phyloP scores from a whole-genome alignment of 2,888 invertebrate species.

The Hypsopygia costalis region DNA sequence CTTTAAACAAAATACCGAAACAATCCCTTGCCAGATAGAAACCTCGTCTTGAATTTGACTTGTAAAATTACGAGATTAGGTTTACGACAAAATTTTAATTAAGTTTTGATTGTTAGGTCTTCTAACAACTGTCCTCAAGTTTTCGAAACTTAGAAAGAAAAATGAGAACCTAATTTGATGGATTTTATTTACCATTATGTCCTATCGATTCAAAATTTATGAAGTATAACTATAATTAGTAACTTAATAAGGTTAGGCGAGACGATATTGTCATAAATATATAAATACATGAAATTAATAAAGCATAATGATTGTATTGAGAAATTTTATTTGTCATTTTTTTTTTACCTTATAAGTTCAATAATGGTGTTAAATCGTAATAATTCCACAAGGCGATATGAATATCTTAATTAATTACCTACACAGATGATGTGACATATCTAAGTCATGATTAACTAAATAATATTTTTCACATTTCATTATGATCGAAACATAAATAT shows the following conservation, averaged over 20 bases:
- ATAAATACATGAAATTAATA: conserved; percentile 82
- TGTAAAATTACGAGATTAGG: conserved; percentile 56
- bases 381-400: no score
- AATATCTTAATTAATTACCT: no score
- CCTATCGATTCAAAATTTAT: conserved; percentile 80
- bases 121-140: conserved; percentile 53
- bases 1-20: conserved; percentile 14
- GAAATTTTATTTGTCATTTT: conserved; percentile 59
- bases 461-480: no score
- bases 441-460: no score
- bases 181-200: conserved; percentile 75
- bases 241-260: conserved; percentile 80
- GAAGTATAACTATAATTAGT: conserved; percentile 78
- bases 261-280: conserved; percentile 82
- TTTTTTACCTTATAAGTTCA: not conserved
- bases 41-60: conserved; percentile 46
- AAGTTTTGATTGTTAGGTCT: conserved; percentile 62
- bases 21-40: conserved; percentile 68
- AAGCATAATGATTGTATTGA: conserved; percentile 80
- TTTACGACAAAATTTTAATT: conserved; percentile 46
- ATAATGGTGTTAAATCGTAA: no score
- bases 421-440: no score
- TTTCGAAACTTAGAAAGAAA: conserved; percentile 53
- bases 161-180: conserved; percentile 60
- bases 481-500: no score